Evolutionary conservation across 2,797 vertebrate species (phyloP), one percentile per base, ranked within the genome.

Genomic region (Aphelocoma californica): DNA sequence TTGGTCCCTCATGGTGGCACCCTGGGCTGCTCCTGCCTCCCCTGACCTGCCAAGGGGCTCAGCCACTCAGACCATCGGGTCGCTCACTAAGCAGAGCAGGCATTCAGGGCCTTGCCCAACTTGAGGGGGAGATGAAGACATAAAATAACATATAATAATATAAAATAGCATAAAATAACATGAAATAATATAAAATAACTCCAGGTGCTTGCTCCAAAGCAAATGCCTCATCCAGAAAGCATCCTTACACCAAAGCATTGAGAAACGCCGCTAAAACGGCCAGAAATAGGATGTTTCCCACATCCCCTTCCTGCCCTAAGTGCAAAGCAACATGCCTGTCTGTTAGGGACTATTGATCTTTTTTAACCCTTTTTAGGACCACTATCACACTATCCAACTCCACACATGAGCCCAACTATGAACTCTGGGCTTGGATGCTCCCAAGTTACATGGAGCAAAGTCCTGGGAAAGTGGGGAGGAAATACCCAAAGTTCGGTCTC

Each of bases 1-100:
- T 93, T 97, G 94, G 83, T 96, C 97, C 89, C 93, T 94, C 69
- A 53, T 94, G 97, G 82, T 90, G 74, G 48, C 80, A 91, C 64
- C 64, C 78, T 26, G 28, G 34, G 65, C 50, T 90, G 75, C 60
- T 79, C 54, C 42, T 54, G 87, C 51, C 94, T 92, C 66, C 24
- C 14, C 45, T 71, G 40, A 20, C 34, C 77, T 57, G 53, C 44
- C n/a, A 12, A 70, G 21, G 12, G 51, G 9, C 53, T 65, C 15
- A 71, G 65, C 24, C 11, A 4, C 50, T 36, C 26, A 2, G 6
- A 65, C 36, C 54, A 24, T 18, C 0, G 0, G 34, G 47, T 81
- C 0, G 0, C 51, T 74, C 4, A 1, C 45, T 29, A 18, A 66
- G 74, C 40, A 58, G 23, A 61, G 18, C 0, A 3, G 38, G 28